Evolutionary conservation across 2,888 invertebrate species (phyloP).

Genomic region (Elaeidobius kamerunicus): DNA sequence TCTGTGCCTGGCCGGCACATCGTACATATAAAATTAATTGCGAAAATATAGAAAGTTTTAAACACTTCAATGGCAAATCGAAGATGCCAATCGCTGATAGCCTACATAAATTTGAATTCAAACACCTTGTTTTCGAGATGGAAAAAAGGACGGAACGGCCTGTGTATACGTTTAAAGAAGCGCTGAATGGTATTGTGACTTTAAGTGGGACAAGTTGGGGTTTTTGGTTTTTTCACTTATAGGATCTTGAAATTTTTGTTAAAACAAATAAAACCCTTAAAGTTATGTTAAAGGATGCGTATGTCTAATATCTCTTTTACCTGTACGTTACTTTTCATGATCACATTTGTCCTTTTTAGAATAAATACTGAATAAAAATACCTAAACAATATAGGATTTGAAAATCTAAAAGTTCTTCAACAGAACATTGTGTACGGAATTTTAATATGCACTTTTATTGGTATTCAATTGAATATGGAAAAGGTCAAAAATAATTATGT

Average conservation of each 20-base stretch:
- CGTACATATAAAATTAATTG: conserved; percentile 51
- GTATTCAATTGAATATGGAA: no score
- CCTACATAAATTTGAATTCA: conserved; percentile 48
- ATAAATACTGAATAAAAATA: no score
- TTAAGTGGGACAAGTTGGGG: not conserved
- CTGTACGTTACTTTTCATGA: no score
- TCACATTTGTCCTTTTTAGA: no score
- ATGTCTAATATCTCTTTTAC: no score
- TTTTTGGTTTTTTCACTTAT: not conserved
- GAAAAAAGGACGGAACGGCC: conserved; percentile 32
- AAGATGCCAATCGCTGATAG: conserved; percentile 49
- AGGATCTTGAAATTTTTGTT: not conserved
- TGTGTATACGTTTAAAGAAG: not conserved
- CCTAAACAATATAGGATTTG: no score
- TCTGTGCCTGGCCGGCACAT: conserved; percentile 35
- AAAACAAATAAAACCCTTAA: no score
- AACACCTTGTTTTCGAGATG: conserved; percentile 49
- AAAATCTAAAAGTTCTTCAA: no score
- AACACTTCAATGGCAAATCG: conserved; percentile 51
- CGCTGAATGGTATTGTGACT: not conserved
- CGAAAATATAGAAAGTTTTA: conserved; percentile 50
- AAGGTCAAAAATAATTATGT: no score
- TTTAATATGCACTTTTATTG: no score
- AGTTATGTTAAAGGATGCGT: no score
- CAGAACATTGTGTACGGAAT: no score